Base-by-base conservation (phyloP, 1,140 invertebrate genomes). In the Tachypleus tridentatus region DNA sequence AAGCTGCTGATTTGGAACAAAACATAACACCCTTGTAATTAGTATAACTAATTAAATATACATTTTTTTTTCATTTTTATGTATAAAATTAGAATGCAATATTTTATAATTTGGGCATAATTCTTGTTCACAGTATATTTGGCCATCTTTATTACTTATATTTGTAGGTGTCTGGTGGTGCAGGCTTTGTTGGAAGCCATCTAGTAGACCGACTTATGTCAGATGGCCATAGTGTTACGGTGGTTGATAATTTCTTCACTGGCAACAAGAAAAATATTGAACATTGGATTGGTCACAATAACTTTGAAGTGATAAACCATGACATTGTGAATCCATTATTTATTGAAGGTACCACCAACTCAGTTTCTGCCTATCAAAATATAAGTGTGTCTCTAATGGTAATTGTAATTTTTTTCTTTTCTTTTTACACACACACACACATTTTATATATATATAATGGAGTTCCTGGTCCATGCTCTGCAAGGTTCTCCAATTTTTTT, bases 121-220 rank as follows among this genome's bases (percentile, higher is more conserved):
- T 51, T n/a, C 47, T 70, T 29, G n/a, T 49, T 51, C 8, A 3
- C 6, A 48, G 49, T 7, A 48, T 48, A 4, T 6, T 57, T n/a
- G 10, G 29, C 5, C 8, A 11, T 29, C 11, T 51, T 9, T 6
- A 4, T 52, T 11, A 5, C 5, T 57, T 53, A 61, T 8, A 10
- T n/a, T 56, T 51, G 29, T 54, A 69, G 83, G 84, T 97, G 3
- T 97, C 96, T 8, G 97, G 97, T 58, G 97, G 97, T 29, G 95
- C 97, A 51, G 97, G 97, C 10, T 99, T 99, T 81, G 97, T 99
- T 51, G 97, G 97, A 0, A 98, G 95, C 3, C 97, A 99, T 79
- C 80, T 99, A 50, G 93, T 98, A 0, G 97, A 99, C 76, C 81
- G 85, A 68, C 79, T 99, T 51, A 98, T 99, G 95, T 79, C 88